Percentiles rank a stretch among this genome's conserved stretches.
phyloP scores from a whole-genome alignment of 2,888 invertebrate species.

The Oscheius myriophilus region DNA sequence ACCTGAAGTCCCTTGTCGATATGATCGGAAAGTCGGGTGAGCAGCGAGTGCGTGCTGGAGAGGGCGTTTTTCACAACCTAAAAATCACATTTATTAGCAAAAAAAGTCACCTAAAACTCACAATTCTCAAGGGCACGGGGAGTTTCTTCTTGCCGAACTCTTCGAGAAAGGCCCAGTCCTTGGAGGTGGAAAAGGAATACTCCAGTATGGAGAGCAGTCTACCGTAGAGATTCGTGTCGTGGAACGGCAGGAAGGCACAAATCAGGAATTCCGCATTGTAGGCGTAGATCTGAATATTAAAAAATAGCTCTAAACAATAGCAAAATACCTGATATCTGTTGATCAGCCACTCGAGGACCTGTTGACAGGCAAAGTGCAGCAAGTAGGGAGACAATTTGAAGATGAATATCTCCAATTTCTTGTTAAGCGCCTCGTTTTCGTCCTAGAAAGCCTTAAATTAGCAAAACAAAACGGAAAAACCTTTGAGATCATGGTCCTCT shows the following conservation, averaged over 20 bases:
- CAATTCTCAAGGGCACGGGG: conserved; percentile 57
- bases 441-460: no score
- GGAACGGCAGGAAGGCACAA: conserved; percentile 86
- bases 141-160: conserved; percentile 46
- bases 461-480: not conserved
- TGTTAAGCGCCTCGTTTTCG: conserved; percentile 82
- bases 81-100: conserved; percentile 3
- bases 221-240: conserved; percentile 89
- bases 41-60: conserved; percentile 44
- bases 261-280: conserved; percentile 87
- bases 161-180: conserved; percentile 72
- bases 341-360: conserved; percentile 94
- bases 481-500: conserved; percentile 35
- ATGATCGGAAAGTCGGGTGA: conserved; percentile 47
- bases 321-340: conserved; percentile 75
- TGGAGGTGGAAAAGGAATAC: conserved; percentile 72
- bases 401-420: conserved; percentile 82
- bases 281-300: conserved; percentile 83
- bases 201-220: conserved; percentile 81
- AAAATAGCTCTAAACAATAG: no score
- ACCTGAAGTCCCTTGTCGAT: conserved; percentile 44
- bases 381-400: conserved; percentile 86
- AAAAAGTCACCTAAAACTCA: conserved; percentile 21
- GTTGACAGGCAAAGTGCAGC: conserved; percentile 84
- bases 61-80: conserved; percentile 45